These are phyloP conservation scores for Pachycephus smyrnensis DNA, from an alignment of 2,888 invertebrate genomes.

Conservation along the genomic window DNA sequence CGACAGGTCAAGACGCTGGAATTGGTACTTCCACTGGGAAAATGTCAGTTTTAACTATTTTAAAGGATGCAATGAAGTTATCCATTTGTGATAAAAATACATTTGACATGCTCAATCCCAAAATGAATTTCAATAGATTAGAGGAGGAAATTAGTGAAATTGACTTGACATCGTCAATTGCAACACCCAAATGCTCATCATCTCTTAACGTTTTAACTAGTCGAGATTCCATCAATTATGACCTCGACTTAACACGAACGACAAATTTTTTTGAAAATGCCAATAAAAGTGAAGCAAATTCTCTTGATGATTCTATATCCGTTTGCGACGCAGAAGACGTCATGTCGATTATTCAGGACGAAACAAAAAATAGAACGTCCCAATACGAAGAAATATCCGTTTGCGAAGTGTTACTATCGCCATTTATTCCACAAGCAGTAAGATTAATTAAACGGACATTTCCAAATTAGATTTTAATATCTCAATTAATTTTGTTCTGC, in stretches of 20 bases:
- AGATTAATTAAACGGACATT: not conserved
- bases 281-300: not conserved
- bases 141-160: slow-evolving; percentile 1
- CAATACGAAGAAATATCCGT: not conserved
- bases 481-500: not conserved
- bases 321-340: not conserved
- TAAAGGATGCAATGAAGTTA: not conserved
- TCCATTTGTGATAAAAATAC: slow-evolving; percentile 3
- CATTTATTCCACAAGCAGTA: not conserved
- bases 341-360: not conserved
- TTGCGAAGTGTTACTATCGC: too few species aligned
- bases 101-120: slow-evolving; percentile 2
- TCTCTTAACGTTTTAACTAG: not conserved
- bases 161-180: not conserved
- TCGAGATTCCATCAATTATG: not conserved
- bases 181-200: not conserved
- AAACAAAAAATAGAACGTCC: not conserved
- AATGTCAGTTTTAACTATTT: slow-evolving; percentile 13
- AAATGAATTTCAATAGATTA: not conserved
- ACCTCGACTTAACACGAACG: not conserved
- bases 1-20: not conserved
- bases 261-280: not conserved
- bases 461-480: not conserved
- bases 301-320: not conserved
- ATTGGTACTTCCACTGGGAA: not conserved